Evolutionary conservation across 2,113 vertebrate species (phyloP).

Genomic region (Stigmatopora argus): DNA sequence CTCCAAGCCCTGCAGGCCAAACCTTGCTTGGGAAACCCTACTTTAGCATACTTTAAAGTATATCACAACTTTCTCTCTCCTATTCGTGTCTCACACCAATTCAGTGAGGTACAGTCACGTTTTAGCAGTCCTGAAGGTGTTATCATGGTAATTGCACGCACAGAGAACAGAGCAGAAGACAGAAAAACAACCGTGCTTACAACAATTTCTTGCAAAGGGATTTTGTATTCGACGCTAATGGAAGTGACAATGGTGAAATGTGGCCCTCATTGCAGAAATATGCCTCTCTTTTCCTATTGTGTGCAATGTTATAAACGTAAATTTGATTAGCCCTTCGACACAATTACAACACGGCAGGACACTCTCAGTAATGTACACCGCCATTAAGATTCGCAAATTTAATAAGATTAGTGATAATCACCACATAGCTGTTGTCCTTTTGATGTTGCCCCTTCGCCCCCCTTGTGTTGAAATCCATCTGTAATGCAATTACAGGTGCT

Average conservation of each 20-base stretch:
- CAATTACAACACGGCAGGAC: neutral
- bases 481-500: conserved; percentile 18
- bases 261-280: neutral
- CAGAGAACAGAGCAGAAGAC: neutral
- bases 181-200: conserved; percentile 10
- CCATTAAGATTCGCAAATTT: conserved; percentile 16
- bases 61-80: neutral
- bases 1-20: too few species aligned
- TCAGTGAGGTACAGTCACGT: neutral
- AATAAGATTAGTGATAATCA: conserved; percentile 27
- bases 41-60: conserved; percentile 7
- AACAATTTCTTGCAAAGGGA: conserved; percentile 6
- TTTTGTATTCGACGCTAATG: conserved; percentile 18
- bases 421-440: conserved; percentile 5
- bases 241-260: conserved; percentile 14
- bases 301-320: conserved; percentile 7
- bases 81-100: neutral
- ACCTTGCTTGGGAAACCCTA: neutral
- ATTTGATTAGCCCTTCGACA: conserved; percentile 8
- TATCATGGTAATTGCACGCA: conserved; percentile 18
- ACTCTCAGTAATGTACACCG: conserved; percentile 2
- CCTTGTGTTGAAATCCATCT: conserved; percentile 5
- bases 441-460: neutral
- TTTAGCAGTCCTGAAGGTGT: conserved; percentile 14
- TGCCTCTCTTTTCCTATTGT: neutral